Percentiles rank a stretch among this genome's conserved stretches.
These are phyloP conservation scores for Poeciliopsis presidionis DNA, from an alignment of 2,797 vertebrate species.

Conservation along the genomic window DNA sequence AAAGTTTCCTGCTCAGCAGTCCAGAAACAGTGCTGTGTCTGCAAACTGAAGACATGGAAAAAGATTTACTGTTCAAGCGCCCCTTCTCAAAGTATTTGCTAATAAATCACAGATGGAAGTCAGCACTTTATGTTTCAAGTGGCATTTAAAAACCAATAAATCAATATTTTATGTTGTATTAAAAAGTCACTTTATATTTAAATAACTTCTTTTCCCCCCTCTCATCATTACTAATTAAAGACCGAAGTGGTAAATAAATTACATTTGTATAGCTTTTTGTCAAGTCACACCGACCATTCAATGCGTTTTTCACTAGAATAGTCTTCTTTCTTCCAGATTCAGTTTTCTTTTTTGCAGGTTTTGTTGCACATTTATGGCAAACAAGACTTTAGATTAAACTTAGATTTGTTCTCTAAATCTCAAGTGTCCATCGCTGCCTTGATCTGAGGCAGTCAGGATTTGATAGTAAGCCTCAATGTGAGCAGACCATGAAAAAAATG, in stretches of 20 bases:
- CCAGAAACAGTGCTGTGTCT: constrained; percentile 22
- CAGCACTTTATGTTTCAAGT: neutral
- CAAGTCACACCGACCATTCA: neutral
- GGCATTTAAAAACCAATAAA: constrained; percentile 1
- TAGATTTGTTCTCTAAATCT: neutral
- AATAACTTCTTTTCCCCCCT: neutral
- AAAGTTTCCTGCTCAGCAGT: constrained; percentile 20
- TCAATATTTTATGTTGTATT: neutral
- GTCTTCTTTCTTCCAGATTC: neutral
- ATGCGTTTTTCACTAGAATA: neutral
- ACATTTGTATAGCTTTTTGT: neutral
- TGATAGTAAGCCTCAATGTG: neutral
- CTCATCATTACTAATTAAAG: neutral
- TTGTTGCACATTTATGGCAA: neutral
- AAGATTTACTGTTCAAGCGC: constrained; percentile 20
- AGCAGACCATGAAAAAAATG: neutral
- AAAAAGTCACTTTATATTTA: neutral
- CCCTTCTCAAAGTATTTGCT: neutral
- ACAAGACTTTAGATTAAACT: neutral
- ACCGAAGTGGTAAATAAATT: neutral
- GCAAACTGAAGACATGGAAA: constrained; percentile 21
- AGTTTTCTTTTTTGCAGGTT: neutral
- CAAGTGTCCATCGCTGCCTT: neutral
- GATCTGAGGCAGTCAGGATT: neutral
- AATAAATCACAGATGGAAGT: constrained; percentile 10